These are phyloP conservation scores for Athrips mouffetella DNA, from an alignment of 2,888 invertebrate genomes.

Conservation along the genomic window DNA sequence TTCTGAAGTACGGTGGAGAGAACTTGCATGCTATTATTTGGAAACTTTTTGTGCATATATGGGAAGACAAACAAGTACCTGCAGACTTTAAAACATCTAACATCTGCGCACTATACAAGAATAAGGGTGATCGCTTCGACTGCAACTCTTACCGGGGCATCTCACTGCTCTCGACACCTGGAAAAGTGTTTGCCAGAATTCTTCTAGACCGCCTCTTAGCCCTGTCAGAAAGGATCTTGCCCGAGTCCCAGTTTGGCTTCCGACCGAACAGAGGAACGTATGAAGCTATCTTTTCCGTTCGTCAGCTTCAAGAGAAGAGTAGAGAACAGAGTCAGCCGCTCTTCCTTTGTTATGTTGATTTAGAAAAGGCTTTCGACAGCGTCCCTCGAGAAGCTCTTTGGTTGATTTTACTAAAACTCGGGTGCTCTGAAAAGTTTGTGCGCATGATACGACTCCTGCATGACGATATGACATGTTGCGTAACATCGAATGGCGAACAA, in stretches of 20 bases:
- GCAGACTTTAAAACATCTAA: constrained; percentile 11
- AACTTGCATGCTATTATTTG: constrained; percentile 15
- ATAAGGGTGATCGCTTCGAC: constrained; percentile 11
- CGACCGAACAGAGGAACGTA: constrained; percentile 22
- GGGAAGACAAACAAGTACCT: constrained; percentile 19
- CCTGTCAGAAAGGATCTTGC: constrained; percentile 21
- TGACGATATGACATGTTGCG: constrained; percentile 20
- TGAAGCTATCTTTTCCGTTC: constrained; percentile 18
- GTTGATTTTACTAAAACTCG: constrained; percentile 13
- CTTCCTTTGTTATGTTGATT: constrained; percentile 9
- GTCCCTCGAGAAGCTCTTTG: constrained; percentile 20
- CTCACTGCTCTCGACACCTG: constrained; percentile 16
- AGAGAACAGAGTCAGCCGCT: constrained; percentile 16
- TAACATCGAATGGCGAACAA: constrained; percentile 16
- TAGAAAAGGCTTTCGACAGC: constrained; percentile 21
- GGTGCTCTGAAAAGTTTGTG: constrained; percentile 21
- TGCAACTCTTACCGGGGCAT: constrained; percentile 25
- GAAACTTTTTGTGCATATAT: constrained; percentile 18
- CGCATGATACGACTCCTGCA: constrained; percentile 17
- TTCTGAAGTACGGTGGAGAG: constrained; percentile 23
- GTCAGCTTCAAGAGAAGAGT: constrained; percentile 17
- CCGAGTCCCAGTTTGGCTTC: constrained; percentile 26
- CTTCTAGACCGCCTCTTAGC: constrained; percentile 14
- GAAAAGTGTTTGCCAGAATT: constrained; percentile 19
- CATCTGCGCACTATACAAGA: constrained; percentile 13